Conservation (phyloP, 2,888 invertebrate genomes). For the Drosophila pegasa region DNA sequence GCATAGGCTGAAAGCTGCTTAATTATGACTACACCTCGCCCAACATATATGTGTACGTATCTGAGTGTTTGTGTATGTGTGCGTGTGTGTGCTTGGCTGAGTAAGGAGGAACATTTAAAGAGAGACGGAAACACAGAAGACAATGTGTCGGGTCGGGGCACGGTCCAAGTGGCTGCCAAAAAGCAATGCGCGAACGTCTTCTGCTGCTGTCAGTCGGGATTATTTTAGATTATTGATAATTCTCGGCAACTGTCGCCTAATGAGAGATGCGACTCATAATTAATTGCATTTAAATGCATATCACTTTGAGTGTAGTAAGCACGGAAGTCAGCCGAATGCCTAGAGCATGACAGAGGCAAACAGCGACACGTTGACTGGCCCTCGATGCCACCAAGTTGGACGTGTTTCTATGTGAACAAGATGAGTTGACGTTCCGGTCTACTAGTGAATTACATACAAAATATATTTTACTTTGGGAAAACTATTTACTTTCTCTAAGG, state of each 20-base stretch:
- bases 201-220: conserved; percentile 63
- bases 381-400: no score
- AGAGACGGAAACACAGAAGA: conserved; percentile 6
- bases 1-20: conserved; percentile 37
- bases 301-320: conserved; percentile 33
- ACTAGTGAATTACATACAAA: no score
- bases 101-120: background rate
- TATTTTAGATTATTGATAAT: conserved; percentile 76
- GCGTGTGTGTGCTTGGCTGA: conserved; percentile 3
- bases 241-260: conserved; percentile 65
- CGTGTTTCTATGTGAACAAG: background rate
- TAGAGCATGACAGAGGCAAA: conserved; percentile 2
- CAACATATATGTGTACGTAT: background rate
- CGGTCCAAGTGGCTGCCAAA: conserved; percentile 61
- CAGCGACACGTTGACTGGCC: background rate
- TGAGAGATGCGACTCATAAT: conserved; percentile 62
- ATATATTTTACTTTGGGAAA: no score
- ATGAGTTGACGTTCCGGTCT: conserved; percentile 4
- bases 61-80: background rate
- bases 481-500: no score
- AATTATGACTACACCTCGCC: conserved; percentile 49
- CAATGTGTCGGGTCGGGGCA: conserved; percentile 18
- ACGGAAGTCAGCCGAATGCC: conserved; percentile 48
- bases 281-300: conserved; percentile 73
- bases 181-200: conserved; percentile 30